Percentiles rank a stretch among this genome's conserved stretches.
Conservation (phyloP, 2,888 invertebrate genomes). For the Chrysina gloriosa region DNA sequence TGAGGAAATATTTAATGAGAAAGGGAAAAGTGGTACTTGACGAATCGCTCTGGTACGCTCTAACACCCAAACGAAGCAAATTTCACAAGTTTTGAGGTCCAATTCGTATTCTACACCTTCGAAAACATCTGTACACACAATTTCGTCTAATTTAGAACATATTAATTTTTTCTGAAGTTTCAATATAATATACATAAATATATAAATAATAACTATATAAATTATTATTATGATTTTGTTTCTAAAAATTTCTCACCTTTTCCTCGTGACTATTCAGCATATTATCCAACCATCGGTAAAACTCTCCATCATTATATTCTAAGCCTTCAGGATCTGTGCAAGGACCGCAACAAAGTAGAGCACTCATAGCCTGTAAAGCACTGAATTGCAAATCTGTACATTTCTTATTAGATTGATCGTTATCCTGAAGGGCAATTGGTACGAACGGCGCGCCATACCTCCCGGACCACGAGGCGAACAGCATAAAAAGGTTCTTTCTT, state of each 20-base stretch:
- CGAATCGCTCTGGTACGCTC: too few relatives aligned
- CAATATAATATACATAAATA: too few relatives aligned
- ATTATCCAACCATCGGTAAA: constrained; percentile 94
- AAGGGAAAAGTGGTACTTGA: too few relatives aligned
- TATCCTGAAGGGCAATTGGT: constrained; percentile 50
- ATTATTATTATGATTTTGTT: too few relatives aligned
- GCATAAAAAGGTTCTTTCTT: constrained; percentile 86
- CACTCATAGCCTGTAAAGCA: constrained; percentile 89
- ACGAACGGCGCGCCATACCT: constrained; percentile 79
- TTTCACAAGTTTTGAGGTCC: too few relatives aligned
- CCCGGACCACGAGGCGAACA: constrained; percentile 96
- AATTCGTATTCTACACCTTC: too few relatives aligned
- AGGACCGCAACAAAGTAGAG: constrained; percentile 94
- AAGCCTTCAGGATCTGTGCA: constrained; percentile 89
- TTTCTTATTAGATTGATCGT: constrained; percentile 56
- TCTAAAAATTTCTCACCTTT: constrained; percentile 70
- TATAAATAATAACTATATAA: too few relatives aligned
- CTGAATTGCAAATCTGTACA: constrained; percentile 67
- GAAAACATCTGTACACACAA: too few relatives aligned
- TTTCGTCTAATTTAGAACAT: too few relatives aligned
- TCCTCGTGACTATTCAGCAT: constrained; percentile 89
- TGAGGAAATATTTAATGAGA: too few relatives aligned
- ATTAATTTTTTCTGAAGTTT: too few relatives aligned
- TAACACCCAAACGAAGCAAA: too few relatives aligned
- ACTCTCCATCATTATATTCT: constrained; percentile 87